Evolutionary conservation across 2,113 vertebrate genomes (phyloP), one percentile per base, ranked within the genome.

Genomic region (Reinhardtius hippoglossoides): DNA sequence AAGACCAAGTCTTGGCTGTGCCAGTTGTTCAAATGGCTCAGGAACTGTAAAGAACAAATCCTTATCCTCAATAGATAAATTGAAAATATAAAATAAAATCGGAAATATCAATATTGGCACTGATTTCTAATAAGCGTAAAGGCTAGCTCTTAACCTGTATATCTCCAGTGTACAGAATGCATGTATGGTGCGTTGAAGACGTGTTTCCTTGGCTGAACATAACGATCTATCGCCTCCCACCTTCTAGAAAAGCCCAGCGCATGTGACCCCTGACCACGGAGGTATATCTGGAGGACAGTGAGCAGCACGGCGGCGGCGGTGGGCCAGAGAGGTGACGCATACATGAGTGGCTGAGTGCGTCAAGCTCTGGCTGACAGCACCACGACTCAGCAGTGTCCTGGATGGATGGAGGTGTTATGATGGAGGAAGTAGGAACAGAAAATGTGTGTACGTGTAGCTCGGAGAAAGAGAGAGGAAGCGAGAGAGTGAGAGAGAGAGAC

Each of bases 351-450:
- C 85, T 67, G 87, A 79, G 82, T 92, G 90, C 91, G 92, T 92
- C 91, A 93, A 87, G 83, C 66, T 71, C 86, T 87, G 91, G 92
- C 91, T 84, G 74, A 82, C 78, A 84, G 86, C 79, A 18, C 81
- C 62, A 68, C 76, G 27, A 89, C 88, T 86, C 92, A 90, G 90
- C 87, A 87, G 91, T 87, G 88, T 91, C 89, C 90, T 90, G 90
- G 90, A 89, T 21, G 85, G 87, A 84, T 48, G 87, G 88, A 91
- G 91, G 87, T 91, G 93, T 88, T 70, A 79, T 79, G 82, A 88
- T 87, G 87, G 84, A 92, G 89, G 84, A 91, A 91, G 84, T 24
- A 65, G 26, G 59, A 26, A 80, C 24, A 54, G 64, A 70, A 77
- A 71, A 74, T 63, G 76, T 71, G 73, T 65, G 75, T 68, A 82